These are phyloP conservation scores for Orchesellides sinensis DNA, from an alignment of 2,888 invertebrate genomes.

Conservation along the genomic window DNA sequence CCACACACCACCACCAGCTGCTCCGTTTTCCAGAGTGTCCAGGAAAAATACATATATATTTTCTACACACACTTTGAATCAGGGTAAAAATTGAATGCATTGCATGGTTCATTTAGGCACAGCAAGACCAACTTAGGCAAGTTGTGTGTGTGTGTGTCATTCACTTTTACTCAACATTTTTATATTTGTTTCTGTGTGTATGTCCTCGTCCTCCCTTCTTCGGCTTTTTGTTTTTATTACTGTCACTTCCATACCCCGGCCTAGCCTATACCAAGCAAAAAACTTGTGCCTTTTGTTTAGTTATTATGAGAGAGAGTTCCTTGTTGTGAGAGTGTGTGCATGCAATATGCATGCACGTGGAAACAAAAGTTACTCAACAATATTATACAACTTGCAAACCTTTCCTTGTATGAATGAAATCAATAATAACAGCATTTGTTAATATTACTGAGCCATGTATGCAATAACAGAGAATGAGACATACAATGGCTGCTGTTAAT, in stretches of 20 bases:
- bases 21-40: constrained; percentile 36
- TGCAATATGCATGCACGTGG: constrained; percentile 2
- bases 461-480: not conserved
- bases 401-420: constrained; percentile 12
- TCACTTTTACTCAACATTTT: constrained; percentile 14
- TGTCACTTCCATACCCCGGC: constrained; percentile 14
- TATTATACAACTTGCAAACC: not conserved
- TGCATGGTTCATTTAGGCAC: constrained; percentile 49
- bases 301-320: not conserved
- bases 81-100: constrained; percentile 30
- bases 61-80: constrained; percentile 15
- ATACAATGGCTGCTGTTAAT: constrained; percentile 1
- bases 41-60: constrained; percentile 10
- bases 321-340: constrained; percentile 7
- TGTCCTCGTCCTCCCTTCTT: not conserved
- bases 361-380: not conserved
- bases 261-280: no score
- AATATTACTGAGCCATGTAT: no score
- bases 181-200: not conserved
- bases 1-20: constrained; percentile 21
- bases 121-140: constrained; percentile 27
- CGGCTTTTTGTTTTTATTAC: not conserved
- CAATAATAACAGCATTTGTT: not conserved
- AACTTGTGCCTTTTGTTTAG: not conserved
- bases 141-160: constrained; percentile 39